Conservation (phyloP, 2,888 invertebrate species). For the Synergus japonicus region DNA sequence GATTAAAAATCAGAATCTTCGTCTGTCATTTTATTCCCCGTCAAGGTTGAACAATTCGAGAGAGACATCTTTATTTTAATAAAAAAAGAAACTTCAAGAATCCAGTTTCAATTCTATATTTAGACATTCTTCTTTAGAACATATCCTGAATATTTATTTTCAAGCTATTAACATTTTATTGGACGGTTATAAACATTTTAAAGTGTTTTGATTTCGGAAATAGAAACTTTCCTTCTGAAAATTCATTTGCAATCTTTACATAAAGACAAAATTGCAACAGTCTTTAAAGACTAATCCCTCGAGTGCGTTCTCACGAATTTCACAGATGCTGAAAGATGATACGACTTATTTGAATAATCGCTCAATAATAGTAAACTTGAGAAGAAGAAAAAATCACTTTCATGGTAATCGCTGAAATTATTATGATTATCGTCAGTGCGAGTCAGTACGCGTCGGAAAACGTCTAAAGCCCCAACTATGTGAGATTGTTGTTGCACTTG, state of each 20-base stretch:
- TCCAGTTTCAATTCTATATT: no score
- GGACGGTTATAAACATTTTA: no score
- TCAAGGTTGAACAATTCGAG: background rate
- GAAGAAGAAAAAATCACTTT: background rate
- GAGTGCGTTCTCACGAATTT: background rate
- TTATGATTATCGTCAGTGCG: background rate
- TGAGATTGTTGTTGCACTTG: background rate
- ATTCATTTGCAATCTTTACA: no score
- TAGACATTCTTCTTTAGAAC: no score
- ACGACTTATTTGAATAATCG: background rate
- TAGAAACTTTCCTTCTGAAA: no score
- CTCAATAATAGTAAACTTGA: background rate
- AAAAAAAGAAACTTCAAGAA: no score
- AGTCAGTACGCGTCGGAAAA: background rate
- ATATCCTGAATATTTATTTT: no score
- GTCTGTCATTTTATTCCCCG: background rate
- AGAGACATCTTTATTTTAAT: no score
- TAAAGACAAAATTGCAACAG: no score
- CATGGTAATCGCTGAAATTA: background rate
- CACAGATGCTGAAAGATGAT: background rate
- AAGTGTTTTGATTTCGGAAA: no score
- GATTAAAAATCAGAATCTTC: background rate
- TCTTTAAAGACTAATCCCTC: no score
- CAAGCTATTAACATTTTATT: no score
- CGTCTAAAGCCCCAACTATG: background rate